Conservation (phyloP, 2,888 invertebrate species). For the Cephus rjabovi region DNA sequence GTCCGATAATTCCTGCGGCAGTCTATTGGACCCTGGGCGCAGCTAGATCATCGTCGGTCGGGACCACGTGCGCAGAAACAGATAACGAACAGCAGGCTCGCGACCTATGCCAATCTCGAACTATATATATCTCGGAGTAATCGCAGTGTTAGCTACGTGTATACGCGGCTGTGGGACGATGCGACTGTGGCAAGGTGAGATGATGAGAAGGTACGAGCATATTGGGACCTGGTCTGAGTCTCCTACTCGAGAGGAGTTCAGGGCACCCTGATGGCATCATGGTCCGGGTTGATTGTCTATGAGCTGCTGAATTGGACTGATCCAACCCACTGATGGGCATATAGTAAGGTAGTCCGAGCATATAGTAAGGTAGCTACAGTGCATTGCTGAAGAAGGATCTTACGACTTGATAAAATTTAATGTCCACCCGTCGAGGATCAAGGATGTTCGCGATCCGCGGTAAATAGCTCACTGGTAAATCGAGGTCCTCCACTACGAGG, state of each 20-base stretch:
- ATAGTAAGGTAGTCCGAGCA: not conserved
- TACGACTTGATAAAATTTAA: not conserved
- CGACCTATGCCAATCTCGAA: conserved; percentile 62
- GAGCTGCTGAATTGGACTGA: not conserved
- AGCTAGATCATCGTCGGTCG: conserved; percentile 25
- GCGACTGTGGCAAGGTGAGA: not conserved
- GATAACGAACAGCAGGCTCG: conserved; percentile 49
- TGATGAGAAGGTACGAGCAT: not conserved
- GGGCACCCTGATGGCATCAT: no score
- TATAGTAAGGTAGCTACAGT: not conserved
- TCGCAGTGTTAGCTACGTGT: conserved; percentile 40
- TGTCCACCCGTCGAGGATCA: not conserved
- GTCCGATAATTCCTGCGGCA: not conserved
- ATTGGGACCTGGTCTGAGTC: not conserved
- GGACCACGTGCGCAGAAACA: conserved; percentile 55
- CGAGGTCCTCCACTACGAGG: not conserved
- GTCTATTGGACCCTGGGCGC: not conserved
- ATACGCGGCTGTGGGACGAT: not conserved
- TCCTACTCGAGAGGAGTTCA: not conserved
- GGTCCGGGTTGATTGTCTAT: no score
- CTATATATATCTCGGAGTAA: conserved; percentile 58
- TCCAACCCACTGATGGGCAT: not conserved
- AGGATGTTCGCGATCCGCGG: not conserved
- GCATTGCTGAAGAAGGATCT: not conserved
- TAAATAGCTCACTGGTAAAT: not conserved